Evolutionary conservation across 2,888 invertebrate species (phyloP), one percentile per base, ranked within the genome.

Genomic region (Phyllotreta striolata): DNA sequence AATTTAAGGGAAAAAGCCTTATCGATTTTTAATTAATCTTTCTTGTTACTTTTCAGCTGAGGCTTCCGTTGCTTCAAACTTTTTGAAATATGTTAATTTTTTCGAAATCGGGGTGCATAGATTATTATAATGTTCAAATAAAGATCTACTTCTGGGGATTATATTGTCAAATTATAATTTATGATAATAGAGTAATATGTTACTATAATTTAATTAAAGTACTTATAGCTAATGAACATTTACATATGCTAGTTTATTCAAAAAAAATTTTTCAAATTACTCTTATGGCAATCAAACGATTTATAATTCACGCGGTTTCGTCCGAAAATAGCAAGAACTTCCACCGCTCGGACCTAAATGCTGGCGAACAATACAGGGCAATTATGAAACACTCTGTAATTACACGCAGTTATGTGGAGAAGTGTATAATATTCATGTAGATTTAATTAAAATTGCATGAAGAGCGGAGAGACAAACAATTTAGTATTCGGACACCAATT

Each of bases 361-460:
- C 7, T 6, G 12, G 44, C 44, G 14, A 44, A 44, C 44, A 44
- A 44, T 44, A 44, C 14, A 44, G 12, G 44, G 24, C 14, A 44
- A 44, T 44, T 44, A 44, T 44, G 44, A 44, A 44, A 44, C 44
- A 44, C 44, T 44, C 6, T 12, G 47, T 13, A 47, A 47, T 47
- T 47, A 47, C 14, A 37, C 47, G 24, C 46, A 39, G 44, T 47
- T 13, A 44, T 47, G 44, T 9, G 47, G 12, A 43, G 46, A 46
- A 12, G 47, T 47, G 14, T 47, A 47, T 47, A 34, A 57, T 38
- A 37, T 46, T 56, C 35, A 44, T 35, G 56, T 35, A 56, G 41
- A 44, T 56, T 46, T 46, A 57, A 57, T 57, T 57, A 57, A 57
- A 57, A 57, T 46, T 38, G 46, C 24, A 43, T 46, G 38, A 46